A percentile compares a stretch with the other conserved stretches of the same genome.
These are phyloP conservation scores for Selene dorsalis DNA, from an alignment of 2,797 vertebrate species.

Conservation along the genomic window DNA sequence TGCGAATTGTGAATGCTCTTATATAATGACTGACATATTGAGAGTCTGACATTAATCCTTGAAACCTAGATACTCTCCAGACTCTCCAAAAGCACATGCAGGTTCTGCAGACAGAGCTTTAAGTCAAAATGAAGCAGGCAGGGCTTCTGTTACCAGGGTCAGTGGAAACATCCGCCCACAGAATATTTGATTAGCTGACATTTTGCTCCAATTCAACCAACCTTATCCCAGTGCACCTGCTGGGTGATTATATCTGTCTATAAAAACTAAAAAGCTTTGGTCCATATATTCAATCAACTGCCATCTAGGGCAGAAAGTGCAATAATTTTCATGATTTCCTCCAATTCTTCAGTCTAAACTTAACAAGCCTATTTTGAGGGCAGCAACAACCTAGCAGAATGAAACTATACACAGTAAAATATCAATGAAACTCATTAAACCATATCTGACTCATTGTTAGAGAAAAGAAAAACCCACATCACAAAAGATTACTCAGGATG, in stretches of 20 bases:
- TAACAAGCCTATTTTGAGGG: not conserved
- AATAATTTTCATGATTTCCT: conserved; percentile 14
- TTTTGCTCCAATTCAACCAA: not conserved
- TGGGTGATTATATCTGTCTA: not conserved
- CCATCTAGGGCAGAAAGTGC: not conserved
- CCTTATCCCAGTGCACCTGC: not conserved
- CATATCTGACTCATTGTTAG: conserved; percentile 2
- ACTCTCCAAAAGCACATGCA: not conserved
- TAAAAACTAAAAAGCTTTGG: too few relatives aligned
- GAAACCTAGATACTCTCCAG: not conserved
- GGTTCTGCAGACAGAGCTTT: not conserved
- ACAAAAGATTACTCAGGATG: conserved; percentile 39
- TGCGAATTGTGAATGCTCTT: not conserved
- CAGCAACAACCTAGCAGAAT: not conserved
- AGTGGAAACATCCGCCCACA: not conserved
- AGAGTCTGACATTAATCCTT: not conserved
- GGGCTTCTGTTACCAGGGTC: not conserved
- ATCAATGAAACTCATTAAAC: conserved; percentile 33
- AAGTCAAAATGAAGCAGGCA: not conserved
- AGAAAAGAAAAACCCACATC: conserved; percentile 20
- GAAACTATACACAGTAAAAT: conserved; percentile 9
- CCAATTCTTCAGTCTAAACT: not conserved
- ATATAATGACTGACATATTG: not conserved
- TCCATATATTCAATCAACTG: not conserved
- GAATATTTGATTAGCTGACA: not conserved